Base-by-base conservation (phyloP, 37 sponge, comb jelly and placozoan genomes). In the Lycopodina hypogea region DNA sequence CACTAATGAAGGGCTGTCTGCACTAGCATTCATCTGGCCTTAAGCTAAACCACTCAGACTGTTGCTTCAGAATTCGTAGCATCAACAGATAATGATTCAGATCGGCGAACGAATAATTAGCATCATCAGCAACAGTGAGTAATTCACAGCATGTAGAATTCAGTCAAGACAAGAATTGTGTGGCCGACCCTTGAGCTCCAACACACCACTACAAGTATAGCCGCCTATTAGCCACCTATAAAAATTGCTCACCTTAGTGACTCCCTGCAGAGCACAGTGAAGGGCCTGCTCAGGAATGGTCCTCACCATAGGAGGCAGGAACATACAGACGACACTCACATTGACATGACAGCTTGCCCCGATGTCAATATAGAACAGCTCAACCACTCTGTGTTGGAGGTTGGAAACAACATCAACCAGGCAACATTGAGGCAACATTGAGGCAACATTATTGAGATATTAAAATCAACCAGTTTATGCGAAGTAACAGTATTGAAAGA, bases 221-320 rank as follows among this genome's bases (percentile, higher is more conserved):
- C n/a, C n/a, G n/a, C n/a, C n/a, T n/a, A n/a, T n/a, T n/a, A n/a
- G n/a, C n/a, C n/a, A n/a, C n/a, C n/a, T 28, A 61, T 3, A 61
- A 36, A 4, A n/a, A 23, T 22, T 21, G 22, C 29, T 22, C 11
- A 78, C 78, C 67, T 26, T 33, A 0, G 4, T 23, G 14, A 65
- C 52, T 42, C 78, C 78, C 64, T 37, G 3, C 34, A 78, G 68
- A 9, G 19, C 22, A 66, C 78, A 78, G 48, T 78, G 78, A 0
- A 78, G 52, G 21, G 78, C 78, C 26, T 78, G 78, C 8, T 63
- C 14, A 29, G 66, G 78, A 1, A 64, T 29, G 12, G 30, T 1
- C 18, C 1, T 18, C 42, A 66, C 14, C 50, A 61, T 48, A 9
- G 66, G 66, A 34, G 78, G 64, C 18, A 3, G 28, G 0, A 42